Percentiles rank a stretch among this genome's conserved stretches.
phyloP scores from a whole-genome alignment of 2,113 vertebrate genomes.

The Picathartes gymnocephalus region DNA sequence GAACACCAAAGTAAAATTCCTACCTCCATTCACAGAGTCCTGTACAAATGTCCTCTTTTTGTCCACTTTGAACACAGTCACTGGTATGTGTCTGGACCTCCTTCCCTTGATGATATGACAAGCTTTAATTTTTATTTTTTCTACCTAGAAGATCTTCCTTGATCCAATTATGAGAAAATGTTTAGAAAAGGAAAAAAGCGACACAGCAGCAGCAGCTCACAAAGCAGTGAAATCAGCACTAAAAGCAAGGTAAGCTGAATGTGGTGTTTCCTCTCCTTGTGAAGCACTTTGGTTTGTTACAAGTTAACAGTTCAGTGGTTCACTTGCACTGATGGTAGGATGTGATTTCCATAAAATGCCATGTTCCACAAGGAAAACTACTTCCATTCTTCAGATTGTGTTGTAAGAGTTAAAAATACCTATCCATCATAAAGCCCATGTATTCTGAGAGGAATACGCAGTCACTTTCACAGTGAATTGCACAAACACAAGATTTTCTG shows the following conservation, averaged over 20 bases:
- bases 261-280: neutral
- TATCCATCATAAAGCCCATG: neutral
- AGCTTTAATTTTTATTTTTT: neutral
- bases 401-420: neutral
- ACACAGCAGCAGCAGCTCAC: slow-evolving; percentile 98
- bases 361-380: neutral
- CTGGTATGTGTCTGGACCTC: neutral
- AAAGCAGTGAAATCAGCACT: slow-evolving; percentile 97
- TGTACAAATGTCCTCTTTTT: neutral
- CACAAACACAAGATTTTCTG: neutral
- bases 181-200: slow-evolving; percentile 97
- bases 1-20: neutral
- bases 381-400: neutral
- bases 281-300: neutral
- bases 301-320: neutral
- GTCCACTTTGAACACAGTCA: neutral
- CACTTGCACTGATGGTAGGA: neutral
- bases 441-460: neutral
- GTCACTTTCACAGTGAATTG: neutral
- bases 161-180: slow-evolving; percentile 83
- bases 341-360: neutral
- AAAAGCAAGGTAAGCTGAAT: slow-evolving; percentile 90
- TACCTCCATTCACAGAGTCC: neutral
- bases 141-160: neutral
- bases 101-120: neutral